Evolutionary conservation across 2,113 vertebrate species (phyloP).

Genomic region (Hemibagrus wyckioides): DNA sequence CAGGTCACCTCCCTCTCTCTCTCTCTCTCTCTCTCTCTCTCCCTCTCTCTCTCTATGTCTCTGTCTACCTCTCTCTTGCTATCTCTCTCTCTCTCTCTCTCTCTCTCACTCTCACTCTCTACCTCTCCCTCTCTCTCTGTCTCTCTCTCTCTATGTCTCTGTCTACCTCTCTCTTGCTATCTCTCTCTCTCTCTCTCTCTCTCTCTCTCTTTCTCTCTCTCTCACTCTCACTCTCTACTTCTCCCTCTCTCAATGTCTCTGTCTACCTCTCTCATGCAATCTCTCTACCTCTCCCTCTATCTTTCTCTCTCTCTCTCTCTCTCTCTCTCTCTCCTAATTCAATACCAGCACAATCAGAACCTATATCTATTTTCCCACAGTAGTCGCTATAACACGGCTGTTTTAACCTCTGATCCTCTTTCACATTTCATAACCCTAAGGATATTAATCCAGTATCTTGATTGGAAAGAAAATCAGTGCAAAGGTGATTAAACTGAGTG

Average conservation of each 20-base stretch:
- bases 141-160: slow-evolving; percentile 18
- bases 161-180: slow-evolving; percentile 4
- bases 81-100: slow-evolving; percentile 11
- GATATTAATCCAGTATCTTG: neutral
- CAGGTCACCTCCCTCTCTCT: slow-evolving; percentile 34
- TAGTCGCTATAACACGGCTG: neutral
- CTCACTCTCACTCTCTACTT: neutral
- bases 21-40: slow-evolving; percentile 14
- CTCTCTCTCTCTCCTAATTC: slow-evolving; percentile 27
- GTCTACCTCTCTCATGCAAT: slow-evolving; percentile 1
- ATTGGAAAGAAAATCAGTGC: neutral
- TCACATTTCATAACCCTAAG: neutral
- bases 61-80: slow-evolving; percentile 5
- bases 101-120: slow-evolving; percentile 11
- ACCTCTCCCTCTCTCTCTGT: slow-evolving; percentile 6
- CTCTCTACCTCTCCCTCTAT: slow-evolving; percentile 8
- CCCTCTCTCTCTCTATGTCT: slow-evolving; percentile 14
- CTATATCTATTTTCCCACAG: slow-evolving; percentile 23
- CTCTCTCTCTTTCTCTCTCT: slow-evolving; percentile 10
- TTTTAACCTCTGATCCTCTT: neutral
- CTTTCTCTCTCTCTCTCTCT: slow-evolving; percentile 14
- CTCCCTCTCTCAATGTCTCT: slow-evolving; percentile 20
- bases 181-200: slow-evolving; percentile 13
- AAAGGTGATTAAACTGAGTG: neutral
- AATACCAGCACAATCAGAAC: slow-evolving; percentile 19